Conservation (phyloP, 2,888 invertebrate species). For the Lepas anatifera region DNA sequence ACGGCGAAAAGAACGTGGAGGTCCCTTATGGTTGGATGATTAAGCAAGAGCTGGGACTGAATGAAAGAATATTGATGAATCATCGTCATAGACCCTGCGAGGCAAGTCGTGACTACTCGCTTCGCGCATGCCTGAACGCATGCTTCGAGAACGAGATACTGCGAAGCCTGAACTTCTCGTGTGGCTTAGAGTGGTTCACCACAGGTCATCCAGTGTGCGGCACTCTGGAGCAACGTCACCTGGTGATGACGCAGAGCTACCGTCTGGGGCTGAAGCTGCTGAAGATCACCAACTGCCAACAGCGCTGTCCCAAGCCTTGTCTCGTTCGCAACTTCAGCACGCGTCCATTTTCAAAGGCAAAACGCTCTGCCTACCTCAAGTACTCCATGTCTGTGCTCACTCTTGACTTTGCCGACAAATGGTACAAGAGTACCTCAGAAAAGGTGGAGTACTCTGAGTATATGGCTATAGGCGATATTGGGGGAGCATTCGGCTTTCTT, state of each 20-base stretch:
- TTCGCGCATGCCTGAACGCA: background rate
- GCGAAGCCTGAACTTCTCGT: background rate
- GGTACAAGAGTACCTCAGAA: background rate
- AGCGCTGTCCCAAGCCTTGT: background rate
- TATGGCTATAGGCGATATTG: background rate
- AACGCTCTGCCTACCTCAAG: background rate
- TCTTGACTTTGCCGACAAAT: background rate
- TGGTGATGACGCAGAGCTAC: background rate
- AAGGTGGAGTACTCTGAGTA: background rate
- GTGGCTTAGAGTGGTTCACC: background rate
- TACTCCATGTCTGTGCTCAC: background rate
- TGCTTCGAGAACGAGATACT: background rate
- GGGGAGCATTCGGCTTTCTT: background rate
- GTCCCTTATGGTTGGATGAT: background rate
- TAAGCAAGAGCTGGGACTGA: background rate
- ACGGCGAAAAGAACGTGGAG: conserved; percentile 2
- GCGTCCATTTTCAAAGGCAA: background rate
- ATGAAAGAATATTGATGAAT: background rate
- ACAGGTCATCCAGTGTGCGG: background rate
- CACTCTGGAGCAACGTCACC: background rate
- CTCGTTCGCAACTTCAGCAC: background rate
- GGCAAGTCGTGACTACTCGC: background rate
- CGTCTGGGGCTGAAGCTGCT: background rate
- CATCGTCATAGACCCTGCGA: background rate
- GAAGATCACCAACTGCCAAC: background rate